Percentiles rank a stretch among this genome's conserved stretches.
phyloP scores from a whole-genome alignment of 92 coral and sea anemone genomes.

The Nematostella vectensis region DNA sequence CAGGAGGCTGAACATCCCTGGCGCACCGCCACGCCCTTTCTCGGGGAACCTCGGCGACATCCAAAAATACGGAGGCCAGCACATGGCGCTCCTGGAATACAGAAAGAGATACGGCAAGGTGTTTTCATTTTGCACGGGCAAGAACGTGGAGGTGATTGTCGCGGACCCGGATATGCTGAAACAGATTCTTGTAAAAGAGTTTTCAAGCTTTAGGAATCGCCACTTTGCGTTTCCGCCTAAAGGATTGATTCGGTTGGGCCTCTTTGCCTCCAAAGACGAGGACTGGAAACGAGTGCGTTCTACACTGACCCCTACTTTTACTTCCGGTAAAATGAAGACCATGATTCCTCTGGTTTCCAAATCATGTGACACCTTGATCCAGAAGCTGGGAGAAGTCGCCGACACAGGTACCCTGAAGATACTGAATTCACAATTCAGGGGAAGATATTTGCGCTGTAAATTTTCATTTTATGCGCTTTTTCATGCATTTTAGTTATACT shows the following conservation, averaged over 20 bases:
- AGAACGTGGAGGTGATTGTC: conserved; percentile 33
- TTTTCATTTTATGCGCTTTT: no score
- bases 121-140: conserved; percentile 40
- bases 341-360: conserved; percentile 45
- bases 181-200: conserved; percentile 62
- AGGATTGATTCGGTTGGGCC: conserved; percentile 12
- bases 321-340: conserved; percentile 42
- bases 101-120: conserved; percentile 63
- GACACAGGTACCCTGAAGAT: conserved; percentile 34
- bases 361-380: conserved; percentile 35
- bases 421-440: no score
- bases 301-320: conserved; percentile 54
- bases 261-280: conserved; percentile 28
- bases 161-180: conserved; percentile 61
- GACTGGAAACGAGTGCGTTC: conserved; percentile 61
- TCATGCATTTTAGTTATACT: no score
- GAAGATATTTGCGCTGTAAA: no score
- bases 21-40: conserved; percentile 51
- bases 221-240: not conserved
- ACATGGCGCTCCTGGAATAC: conserved; percentile 35
- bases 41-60: conserved; percentile 55
- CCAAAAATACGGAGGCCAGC: conserved; percentile 43
- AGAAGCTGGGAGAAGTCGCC: conserved; percentile 45
- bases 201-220: conserved; percentile 55
- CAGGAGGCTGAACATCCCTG: conserved; percentile 40